phyloP scores from a whole-genome alignment of 2,113 vertebrate species.

The Tetraodon nigroviridis region DNA sequence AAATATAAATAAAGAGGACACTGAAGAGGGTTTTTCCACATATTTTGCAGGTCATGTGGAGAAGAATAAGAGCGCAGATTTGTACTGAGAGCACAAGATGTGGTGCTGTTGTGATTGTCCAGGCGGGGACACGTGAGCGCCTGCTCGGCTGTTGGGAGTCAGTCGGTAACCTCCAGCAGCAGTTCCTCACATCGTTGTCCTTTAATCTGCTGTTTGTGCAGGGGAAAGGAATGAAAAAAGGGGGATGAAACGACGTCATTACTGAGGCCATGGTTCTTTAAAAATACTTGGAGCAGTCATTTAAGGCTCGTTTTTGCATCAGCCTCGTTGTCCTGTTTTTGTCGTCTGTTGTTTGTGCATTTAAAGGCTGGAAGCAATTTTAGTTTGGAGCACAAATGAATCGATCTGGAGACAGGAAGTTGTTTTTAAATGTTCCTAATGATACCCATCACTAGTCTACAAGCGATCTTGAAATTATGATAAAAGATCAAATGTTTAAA shows the following conservation, averaged over 20 bases:
- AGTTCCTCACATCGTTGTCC: background rate
- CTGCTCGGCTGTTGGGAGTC: constrained; percentile 14
- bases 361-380: no score
- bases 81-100: background rate
- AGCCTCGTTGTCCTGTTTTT: no score
- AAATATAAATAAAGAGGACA: no score
- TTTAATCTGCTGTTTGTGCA: constrained; percentile 1
- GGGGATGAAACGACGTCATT: background rate
- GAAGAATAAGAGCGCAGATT: background rate
- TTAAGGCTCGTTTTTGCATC: no score
- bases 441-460: no score
- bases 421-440: no score
- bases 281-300: no score
- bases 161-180: constrained; percentile 7
- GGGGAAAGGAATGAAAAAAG: background rate
- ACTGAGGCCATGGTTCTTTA: background rate
- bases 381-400: no score
- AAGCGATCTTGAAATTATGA: no score
- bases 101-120: constrained; percentile 15
- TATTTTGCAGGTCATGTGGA: background rate
- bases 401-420: no score
- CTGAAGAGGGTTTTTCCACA: background rate
- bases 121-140: constrained; percentile 29
- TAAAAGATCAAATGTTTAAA: no score
- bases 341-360: no score